Conservation (phyloP, 2,797 vertebrate species). For the Myotis findleyi region DNA sequence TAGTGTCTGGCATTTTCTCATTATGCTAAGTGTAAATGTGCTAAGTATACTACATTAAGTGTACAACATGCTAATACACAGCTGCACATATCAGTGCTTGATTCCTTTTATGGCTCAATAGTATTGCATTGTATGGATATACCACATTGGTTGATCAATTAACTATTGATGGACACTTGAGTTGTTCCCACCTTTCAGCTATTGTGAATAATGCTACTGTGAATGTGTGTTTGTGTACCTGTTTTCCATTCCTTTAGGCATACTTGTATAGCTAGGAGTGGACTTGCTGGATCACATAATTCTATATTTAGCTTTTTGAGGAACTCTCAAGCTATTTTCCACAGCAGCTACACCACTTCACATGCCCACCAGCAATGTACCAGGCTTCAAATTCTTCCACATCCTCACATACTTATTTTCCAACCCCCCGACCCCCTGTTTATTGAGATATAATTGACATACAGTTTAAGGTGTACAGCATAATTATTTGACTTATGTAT, state of each 20-base stretch:
- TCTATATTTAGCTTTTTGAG: neutral
- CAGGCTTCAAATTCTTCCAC: neutral
- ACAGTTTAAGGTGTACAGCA: neutral
- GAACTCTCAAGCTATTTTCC: neutral
- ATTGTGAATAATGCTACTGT: neutral
- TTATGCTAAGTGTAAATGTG: neutral
- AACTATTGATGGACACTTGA: neutral
- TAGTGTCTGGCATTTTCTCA: neutral
- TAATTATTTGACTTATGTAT: neutral
- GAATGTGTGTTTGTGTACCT: neutral
- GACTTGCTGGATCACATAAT: neutral
- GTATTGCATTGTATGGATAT: neutral
- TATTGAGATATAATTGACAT: neutral
- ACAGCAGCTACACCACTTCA: neutral
- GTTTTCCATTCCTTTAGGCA: neutral
- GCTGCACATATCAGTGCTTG: neutral
- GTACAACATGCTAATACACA: neutral
- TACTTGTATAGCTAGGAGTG: neutral
- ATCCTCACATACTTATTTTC: conserved; percentile 9
- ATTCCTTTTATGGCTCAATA: neutral
- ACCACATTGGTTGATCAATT: neutral
- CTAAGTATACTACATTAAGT: neutral
- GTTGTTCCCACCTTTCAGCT: neutral
- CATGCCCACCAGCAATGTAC: neutral
- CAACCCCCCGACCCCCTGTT: neutral